Evolutionary conservation across 2,113 vertebrate species (phyloP).

Genomic region (Ammodytes marinus): DNA sequence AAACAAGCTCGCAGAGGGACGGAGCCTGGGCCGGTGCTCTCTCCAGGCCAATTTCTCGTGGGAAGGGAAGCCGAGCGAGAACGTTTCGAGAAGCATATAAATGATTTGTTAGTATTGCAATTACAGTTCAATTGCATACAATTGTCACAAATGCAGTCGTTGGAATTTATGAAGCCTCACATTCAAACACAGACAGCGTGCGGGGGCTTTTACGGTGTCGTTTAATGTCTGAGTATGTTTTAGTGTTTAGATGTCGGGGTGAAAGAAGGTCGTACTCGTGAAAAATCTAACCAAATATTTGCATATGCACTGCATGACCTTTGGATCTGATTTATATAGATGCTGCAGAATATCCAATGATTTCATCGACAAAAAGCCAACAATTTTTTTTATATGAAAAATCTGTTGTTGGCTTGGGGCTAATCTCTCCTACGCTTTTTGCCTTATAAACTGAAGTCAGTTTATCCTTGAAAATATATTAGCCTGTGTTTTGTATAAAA

Average conservation of each 20-base stretch:
- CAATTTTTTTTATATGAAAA: conserved; percentile 26
- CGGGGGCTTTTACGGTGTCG: conserved; percentile 38
- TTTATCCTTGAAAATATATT: conserved; percentile 64
- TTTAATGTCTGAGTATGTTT: conserved; percentile 48
- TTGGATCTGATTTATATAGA: conserved; percentile 11
- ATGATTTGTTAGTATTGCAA: conserved; percentile 66
- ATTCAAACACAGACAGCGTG: conserved; percentile 22
- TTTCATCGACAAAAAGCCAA: conserved; percentile 30
- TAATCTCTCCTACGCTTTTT: conserved; percentile 30
- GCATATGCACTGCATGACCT: conserved; percentile 9
- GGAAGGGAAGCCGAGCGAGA: conserved; percentile 42
- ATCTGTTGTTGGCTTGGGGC: conserved; percentile 34
- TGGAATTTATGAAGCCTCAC: conserved; percentile 48
- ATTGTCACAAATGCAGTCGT: conserved; percentile 51
- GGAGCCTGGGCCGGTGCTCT: background rate
- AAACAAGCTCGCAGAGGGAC: conserved; percentile 37
- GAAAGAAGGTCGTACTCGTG: conserved; percentile 9
- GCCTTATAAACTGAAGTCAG: conserved; percentile 59
- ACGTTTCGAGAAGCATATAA: conserved; percentile 44
- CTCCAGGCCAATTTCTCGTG: conserved; percentile 59
- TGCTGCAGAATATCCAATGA: conserved; percentile 7
- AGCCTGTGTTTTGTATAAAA: conserved; percentile 58
- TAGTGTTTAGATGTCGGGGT: conserved; percentile 27
- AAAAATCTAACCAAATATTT: conserved; percentile 24
- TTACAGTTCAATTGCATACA: conserved; percentile 54